Conservation (phyloP, 2,113 vertebrate genomes). For the Gymnarchus niloticus region DNA sequence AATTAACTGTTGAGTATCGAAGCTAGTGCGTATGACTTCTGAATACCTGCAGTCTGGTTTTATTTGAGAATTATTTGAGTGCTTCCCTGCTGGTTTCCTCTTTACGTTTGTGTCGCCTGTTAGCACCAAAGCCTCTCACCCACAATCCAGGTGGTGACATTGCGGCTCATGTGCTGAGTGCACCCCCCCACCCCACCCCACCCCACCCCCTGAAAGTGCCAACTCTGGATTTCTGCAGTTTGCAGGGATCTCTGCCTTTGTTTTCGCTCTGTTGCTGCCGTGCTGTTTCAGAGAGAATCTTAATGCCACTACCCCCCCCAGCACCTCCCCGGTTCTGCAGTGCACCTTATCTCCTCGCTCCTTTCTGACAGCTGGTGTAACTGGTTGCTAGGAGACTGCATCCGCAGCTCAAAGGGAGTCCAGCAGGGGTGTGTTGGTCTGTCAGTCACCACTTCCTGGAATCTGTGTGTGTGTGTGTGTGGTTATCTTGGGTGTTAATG, state of each 20-base stretch:
- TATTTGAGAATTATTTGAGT: neutral
- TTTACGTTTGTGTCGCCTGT: neutral
- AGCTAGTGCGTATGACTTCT: neutral
- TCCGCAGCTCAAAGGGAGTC: constrained; percentile 85
- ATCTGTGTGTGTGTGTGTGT: constrained; percentile 42
- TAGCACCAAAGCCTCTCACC: too few relatives aligned
- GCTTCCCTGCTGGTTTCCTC: neutral
- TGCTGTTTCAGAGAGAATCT: constrained; percentile 37
- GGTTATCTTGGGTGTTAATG: neutral
- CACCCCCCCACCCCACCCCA: neutral
- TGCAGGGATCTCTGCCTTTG: neutral
- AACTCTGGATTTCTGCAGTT: neutral
- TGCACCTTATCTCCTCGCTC: constrained; percentile 62
- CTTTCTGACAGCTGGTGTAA: constrained; percentile 77
- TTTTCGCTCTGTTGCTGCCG: neutral
- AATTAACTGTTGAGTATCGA: neutral
- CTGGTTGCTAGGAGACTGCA: constrained; percentile 90
- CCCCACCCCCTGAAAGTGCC: neutral
- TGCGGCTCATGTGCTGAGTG: neutral
- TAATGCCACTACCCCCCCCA: constrained; percentile 60
- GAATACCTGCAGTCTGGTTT: neutral
- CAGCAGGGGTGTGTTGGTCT: constrained; percentile 79
- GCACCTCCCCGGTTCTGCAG: constrained; percentile 41
- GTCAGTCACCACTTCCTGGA: constrained; percentile 62
- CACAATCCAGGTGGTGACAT: neutral